phyloP scores from a whole-genome alignment of 1,140 invertebrate species.

The Zelostemma sp. region DNA sequence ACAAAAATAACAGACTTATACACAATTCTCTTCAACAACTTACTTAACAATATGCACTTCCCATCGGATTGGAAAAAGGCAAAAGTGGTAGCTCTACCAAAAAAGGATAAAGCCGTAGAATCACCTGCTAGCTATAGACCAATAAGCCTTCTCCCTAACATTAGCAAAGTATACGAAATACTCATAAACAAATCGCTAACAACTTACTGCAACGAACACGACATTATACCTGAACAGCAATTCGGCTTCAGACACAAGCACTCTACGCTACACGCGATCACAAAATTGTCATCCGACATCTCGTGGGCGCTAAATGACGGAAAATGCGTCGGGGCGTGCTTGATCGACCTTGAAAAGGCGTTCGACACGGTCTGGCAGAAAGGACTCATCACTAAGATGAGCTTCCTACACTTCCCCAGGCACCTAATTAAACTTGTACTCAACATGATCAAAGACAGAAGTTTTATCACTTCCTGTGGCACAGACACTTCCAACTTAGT shows the following conservation, averaged over 20 bases:
- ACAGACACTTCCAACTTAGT: constrained; percentile 22
- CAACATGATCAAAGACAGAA: background rate
- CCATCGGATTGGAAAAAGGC: constrained; percentile 29
- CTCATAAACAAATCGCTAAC: constrained; percentile 7
- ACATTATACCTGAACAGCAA: constrained; percentile 22
- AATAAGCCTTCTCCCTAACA: constrained; percentile 27
- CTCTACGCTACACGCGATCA: constrained; percentile 21
- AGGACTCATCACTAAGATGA: background rate
- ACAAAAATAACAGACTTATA: background rate
- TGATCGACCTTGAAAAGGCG: constrained; percentile 19
- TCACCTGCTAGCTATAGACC: constrained; percentile 24
- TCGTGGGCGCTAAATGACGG: background rate
- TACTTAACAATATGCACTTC: constrained; percentile 25
- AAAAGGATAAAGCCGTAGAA: constrained; percentile 20
- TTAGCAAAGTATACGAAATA: constrained; percentile 26
- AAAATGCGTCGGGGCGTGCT: constrained; percentile 10
- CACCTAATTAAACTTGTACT: background rate
- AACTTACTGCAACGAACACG: constrained; percentile 4
- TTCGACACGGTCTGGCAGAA: constrained; percentile 9
- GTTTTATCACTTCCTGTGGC: constrained; percentile 22
- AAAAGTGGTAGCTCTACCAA: constrained; percentile 30
- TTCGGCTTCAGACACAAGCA: constrained; percentile 34
- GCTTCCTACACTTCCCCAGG: background rate
- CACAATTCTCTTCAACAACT: constrained; percentile 27
- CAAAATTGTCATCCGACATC: constrained; percentile 21